These are phyloP conservation scores for Lepus oiostolus DNA, from an alignment of 2,797 vertebrate genomes.

Conservation along the genomic window DNA sequence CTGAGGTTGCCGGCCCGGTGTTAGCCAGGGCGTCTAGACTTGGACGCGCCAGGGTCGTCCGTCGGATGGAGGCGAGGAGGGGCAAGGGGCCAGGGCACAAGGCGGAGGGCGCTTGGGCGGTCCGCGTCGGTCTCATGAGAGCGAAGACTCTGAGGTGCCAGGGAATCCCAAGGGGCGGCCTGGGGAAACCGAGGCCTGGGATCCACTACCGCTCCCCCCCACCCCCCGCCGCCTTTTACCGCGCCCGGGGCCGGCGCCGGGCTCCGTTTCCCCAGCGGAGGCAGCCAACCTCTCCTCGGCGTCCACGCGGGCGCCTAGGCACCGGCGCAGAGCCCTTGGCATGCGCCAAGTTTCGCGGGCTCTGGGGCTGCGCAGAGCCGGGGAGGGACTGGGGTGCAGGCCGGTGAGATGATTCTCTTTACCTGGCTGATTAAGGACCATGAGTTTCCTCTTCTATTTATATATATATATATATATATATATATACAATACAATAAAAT, in stretches of 20 bases:
- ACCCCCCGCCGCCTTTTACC: neutral
- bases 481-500: neutral
- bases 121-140: neutral
- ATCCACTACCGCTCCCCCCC: neutral
- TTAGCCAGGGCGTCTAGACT: neutral
- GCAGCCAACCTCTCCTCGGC: neutral
- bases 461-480: no score
- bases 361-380: neutral
- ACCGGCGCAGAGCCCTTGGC: neutral
- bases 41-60: neutral
- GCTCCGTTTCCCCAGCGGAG: constrained; percentile 54
- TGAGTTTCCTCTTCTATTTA: neutral
- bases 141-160: constrained; percentile 39
- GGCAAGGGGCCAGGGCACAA: neutral
- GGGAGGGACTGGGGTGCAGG: neutral
- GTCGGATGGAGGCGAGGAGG: neutral
- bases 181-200: constrained; percentile 32
- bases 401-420: neutral
- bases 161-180: neutral
- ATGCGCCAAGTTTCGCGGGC: fast-evolving
- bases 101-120: no score
- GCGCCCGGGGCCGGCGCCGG: constrained; percentile 50
- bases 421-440: neutral
- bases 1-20: neutral
- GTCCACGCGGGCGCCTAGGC: neutral